Evolutionary conservation across 2,888 invertebrate genomes (phyloP), one percentile per base, ranked within the genome.

Genomic region (Leucophora obtusa): DNA sequence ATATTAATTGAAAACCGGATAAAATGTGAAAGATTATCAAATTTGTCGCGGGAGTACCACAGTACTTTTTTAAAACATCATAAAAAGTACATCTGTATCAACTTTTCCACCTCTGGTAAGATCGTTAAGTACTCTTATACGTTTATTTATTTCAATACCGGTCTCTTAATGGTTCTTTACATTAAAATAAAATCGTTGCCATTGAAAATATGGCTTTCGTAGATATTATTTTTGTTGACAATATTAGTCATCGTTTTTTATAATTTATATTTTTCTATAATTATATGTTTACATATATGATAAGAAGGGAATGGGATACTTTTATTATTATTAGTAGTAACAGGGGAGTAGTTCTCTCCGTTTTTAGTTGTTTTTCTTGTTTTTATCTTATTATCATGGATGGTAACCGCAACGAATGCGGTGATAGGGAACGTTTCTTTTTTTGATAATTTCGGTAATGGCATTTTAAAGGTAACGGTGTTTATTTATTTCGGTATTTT

Each of bases 211-310:
- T 51, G 51, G 21, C 33, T n/a, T 24, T 21, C 24, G 24, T 33
- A 66, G 21, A 53, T 72, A 53, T 63, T 71, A 63, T 54, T 11
- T 10, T 33, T 62, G 72, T 73, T 73, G 65, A 73, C 58, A 63
- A 24, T 60, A 74, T 68, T 74, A 74, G 66, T 68, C 60, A 74
- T 68, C 50, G 14, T 58, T 33, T 51, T 65, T 65, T 65, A n/a
- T 58, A 43, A 33, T 73, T 24, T 38, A 60, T 28, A 63, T 51
- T 53, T 70, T 60, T 50, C 43, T 33, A 63, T 50, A 63, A 33
- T 63, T 51, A 54, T 66, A 21, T 54, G 51, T 18, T 35, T 1
- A 35, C 24, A 14, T 62, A 1, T 72, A 18, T 38, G 18, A 24
- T 6, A 47, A 47, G n/a, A 47, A 28, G 33, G 21, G 15, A 15